Evolutionary conservation across 2,888 invertebrate genomes (phyloP).

Genomic region (Sthenelais limicola): DNA sequence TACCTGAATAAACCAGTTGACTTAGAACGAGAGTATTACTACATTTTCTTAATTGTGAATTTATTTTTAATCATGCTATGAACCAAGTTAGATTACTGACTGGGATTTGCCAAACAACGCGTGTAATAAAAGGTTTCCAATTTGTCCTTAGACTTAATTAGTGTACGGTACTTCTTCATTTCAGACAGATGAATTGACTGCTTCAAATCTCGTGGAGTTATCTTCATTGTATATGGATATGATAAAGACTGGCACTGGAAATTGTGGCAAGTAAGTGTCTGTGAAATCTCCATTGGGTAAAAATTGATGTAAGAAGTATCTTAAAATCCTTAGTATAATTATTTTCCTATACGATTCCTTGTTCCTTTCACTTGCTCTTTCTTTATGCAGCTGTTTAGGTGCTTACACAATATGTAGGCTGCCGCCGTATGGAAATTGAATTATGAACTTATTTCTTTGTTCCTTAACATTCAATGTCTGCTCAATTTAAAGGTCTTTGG

Average conservation of each 20-base stretch:
- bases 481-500: slow-evolving; percentile 55
- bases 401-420: background rate
- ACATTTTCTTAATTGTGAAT: background rate
- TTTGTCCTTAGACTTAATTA: too few relatives aligned
- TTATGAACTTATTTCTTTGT: background rate
- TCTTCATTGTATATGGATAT: slow-evolving; percentile 60
- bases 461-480: background rate
- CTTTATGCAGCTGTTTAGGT: background rate
- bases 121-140: background rate
- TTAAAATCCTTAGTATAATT: background rate
- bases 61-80: background rate
- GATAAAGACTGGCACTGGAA: slow-evolving; percentile 60
- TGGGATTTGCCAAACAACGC: background rate
- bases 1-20: too few relatives aligned
- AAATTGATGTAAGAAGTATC: background rate
- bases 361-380: background rate
- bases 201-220: slow-evolving; percentile 59
- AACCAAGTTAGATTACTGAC: background rate
- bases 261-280: slow-evolving; percentile 61
- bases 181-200: slow-evolving; percentile 60
- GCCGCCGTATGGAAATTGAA: background rate
- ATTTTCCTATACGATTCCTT: background rate
- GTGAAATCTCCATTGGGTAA: background rate
- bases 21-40: background rate
- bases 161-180: slow-evolving; percentile 26